A percentile compares a stretch with the other conserved stretches of the same genome.
Evolutionary conservation across 2,888 invertebrate species (phyloP).

Genomic region (Hemaris fuciformis): DNA sequence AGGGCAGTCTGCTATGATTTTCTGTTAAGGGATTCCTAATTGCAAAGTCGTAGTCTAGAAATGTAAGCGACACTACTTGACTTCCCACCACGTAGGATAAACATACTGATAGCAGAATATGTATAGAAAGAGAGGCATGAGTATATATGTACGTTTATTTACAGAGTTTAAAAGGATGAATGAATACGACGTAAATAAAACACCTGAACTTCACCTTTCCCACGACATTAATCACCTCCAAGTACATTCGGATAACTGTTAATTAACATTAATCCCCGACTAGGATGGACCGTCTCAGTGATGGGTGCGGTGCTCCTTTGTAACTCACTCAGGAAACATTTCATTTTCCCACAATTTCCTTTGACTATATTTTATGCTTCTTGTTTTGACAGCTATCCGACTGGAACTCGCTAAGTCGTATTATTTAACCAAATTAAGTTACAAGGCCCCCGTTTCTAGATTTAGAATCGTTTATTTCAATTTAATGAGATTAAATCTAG

Average conservation of each 20-base stretch:
- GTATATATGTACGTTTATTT: no score
- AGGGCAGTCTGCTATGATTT: no score
- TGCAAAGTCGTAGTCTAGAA: no score
- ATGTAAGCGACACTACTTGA: no score
- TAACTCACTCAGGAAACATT: not conserved
- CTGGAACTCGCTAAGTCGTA: not conserved
- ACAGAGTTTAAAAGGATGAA: no score
- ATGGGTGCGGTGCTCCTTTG: not conserved
- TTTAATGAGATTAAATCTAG: not conserved
- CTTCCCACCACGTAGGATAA: no score
- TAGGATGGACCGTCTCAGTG: not conserved
- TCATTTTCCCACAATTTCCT: not conserved
- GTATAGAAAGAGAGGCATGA: no score
- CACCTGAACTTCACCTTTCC: not conserved
- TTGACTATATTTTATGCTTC: constrained; percentile 3
- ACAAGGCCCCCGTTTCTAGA: not conserved
- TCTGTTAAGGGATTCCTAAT: no score
- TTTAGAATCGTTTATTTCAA: not conserved
- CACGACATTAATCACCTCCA: not conserved
- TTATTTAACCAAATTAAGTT: not conserved
- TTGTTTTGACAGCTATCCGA: constrained; percentile 4
- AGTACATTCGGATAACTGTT: constrained; percentile 1
- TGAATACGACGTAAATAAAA: not conserved
- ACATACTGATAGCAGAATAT: no score
- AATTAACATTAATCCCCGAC: not conserved